phyloP scores from a whole-genome alignment of 2,113 vertebrate species.

The Pteropus alecto region DNA sequence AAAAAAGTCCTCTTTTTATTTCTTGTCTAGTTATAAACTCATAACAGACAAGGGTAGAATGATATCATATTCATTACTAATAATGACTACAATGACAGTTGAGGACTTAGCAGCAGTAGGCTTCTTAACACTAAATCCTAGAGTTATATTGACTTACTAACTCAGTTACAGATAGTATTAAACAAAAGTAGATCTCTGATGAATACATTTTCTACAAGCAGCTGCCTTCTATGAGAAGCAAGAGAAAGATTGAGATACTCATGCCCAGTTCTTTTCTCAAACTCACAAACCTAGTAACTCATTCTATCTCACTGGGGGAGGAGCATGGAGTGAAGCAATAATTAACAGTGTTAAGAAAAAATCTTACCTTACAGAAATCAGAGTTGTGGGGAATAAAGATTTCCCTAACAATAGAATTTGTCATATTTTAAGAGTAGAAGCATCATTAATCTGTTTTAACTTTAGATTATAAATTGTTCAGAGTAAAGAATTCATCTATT shows the following conservation, averaged over 20 bases:
- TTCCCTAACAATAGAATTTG: not conserved
- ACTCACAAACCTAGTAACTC: not conserved
- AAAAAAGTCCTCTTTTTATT: not conserved
- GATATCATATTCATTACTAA: not conserved
- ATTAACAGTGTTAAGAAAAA: not conserved
- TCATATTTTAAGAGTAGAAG: not conserved
- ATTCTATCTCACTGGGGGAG: not conserved
- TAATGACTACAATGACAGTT: not conserved
- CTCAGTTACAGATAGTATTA: not conserved
- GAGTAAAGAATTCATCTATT: not conserved
- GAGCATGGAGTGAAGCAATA: not conserved
- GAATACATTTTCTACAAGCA: not conserved
- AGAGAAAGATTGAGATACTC: not conserved
- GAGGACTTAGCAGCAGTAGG: not conserved
- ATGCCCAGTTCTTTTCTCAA: not conserved
- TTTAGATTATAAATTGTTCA: not conserved
- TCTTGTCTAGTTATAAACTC: not conserved
- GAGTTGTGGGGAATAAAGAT: not conserved
- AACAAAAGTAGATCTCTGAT: not conserved
- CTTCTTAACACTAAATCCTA: not conserved
- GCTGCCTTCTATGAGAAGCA: not conserved
- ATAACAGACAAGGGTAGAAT: not conserved
- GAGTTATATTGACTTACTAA: not conserved
- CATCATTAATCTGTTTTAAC: not conserved
- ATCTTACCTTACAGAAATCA: not conserved